Percentiles rank a stretch among this genome's conserved stretches.
These are phyloP conservation scores for Ischnura elegans DNA, from an alignment of 2,888 invertebrate species.

Conservation along the genomic window DNA sequence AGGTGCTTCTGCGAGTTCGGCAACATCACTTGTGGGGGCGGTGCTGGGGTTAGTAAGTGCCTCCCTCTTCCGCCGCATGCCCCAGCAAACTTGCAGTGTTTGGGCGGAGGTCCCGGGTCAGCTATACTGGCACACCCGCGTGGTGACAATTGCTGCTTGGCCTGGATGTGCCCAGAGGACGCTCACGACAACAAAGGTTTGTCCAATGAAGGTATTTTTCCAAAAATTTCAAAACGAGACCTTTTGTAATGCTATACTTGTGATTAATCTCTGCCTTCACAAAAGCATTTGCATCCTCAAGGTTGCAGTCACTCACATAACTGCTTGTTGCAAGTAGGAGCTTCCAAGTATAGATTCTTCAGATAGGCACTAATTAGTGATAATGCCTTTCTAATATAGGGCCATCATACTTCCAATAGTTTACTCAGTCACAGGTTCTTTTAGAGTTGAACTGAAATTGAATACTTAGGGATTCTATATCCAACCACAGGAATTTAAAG, in stretches of 20 bases:
- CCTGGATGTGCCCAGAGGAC: slow-evolving; percentile 82
- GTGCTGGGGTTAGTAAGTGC: slow-evolving; percentile 79
- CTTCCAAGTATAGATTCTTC: not conserved
- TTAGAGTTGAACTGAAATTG: no score
- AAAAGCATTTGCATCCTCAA: not conserved
- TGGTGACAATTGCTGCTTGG: slow-evolving; percentile 91
- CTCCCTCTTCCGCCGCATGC: slow-evolving; percentile 88
- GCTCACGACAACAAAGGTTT: not conserved
- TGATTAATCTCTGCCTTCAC: not conserved
- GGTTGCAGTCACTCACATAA: not conserved
- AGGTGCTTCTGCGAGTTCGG: slow-evolving; percentile 94
- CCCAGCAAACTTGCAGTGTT: slow-evolving; percentile 87
- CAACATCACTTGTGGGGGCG: slow-evolving; percentile 90
- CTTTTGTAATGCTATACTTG: not conserved
- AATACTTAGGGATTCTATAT: no score
- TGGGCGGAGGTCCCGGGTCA: slow-evolving; percentile 79
- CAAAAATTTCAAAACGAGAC: not conserved
- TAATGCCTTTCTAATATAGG: no score
- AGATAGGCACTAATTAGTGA: no score
- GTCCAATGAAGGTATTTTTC: not conserved
- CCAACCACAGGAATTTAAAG: no score
- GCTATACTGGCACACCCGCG: slow-evolving; percentile 84
- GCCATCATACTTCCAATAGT: no score
- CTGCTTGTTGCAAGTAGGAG: not conserved
- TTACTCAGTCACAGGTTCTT: no score